These are phyloP conservation scores for Portunus trituberculatus DNA, from an alignment of 1,140 invertebrate species.

Conservation along the genomic window DNA sequence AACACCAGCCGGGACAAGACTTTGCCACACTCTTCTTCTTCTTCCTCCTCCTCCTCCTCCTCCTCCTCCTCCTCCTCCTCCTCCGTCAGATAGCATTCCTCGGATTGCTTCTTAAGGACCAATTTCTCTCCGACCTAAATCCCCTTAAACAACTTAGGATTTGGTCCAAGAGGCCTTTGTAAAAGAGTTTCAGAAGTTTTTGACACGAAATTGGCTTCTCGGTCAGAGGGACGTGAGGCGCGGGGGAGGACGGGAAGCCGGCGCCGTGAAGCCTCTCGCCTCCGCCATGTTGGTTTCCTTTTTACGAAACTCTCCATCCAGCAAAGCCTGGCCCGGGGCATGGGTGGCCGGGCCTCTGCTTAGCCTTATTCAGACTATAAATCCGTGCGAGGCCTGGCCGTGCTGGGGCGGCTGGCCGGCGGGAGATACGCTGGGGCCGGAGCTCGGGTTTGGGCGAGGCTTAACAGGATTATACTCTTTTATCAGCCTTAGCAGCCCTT, in stretches of 20 bases:
- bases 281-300: constrained; percentile 7
- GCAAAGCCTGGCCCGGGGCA: background rate
- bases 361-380: constrained; percentile 3
- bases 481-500: constrained; percentile 20
- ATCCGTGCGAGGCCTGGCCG: background rate
- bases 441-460: background rate
- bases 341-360: background rate
- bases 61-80: background rate
- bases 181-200: constrained; percentile 12
- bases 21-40: too few species aligned
- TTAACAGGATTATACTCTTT: constrained; percentile 15
- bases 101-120: constrained; percentile 1
- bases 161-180: background rate
- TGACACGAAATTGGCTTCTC: constrained; percentile 2
- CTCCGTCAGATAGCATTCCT: background rate
- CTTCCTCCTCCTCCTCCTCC: too few species aligned
- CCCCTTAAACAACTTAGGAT: constrained; percentile 12
- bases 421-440: background rate
- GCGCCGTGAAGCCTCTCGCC: background rate
- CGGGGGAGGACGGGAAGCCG: background rate
- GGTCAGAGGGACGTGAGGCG: background rate
- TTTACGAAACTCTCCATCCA: constrained; percentile 1
- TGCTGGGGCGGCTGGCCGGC: background rate
- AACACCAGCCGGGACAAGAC: background rate
- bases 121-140: constrained; percentile 13